phyloP scores from a whole-genome alignment of 2,113 vertebrate species.

The Conger conger region DNA sequence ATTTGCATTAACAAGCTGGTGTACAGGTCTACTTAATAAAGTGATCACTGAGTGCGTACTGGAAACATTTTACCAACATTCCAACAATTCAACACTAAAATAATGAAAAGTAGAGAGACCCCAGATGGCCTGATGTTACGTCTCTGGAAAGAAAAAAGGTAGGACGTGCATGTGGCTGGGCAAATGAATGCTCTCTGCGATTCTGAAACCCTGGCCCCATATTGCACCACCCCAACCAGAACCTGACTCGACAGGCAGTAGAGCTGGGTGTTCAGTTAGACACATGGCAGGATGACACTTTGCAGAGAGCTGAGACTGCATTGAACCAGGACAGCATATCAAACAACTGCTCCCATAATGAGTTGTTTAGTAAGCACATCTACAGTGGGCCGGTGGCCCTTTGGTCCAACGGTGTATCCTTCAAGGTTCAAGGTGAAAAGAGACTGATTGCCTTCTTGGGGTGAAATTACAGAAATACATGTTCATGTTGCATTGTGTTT shows the following conservation, averaged over 20 bases:
- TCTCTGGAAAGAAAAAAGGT: conserved; percentile 73
- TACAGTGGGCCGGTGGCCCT: not conserved
- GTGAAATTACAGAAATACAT: not conserved
- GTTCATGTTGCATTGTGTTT: not conserved
- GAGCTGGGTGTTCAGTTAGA: conserved; percentile 22
- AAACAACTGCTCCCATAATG: conserved; percentile 21
- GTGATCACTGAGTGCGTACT: too few relatives aligned
- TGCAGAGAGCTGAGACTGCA: conserved; percentile 11
- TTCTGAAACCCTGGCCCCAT: conserved; percentile 49
- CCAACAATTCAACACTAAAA: not conserved
- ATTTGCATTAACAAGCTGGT: too few relatives aligned
- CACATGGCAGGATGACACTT: conserved; percentile 40
- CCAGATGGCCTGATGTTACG: conserved; percentile 22
- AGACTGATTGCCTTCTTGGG: not conserved
- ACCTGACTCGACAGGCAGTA: conserved; percentile 46
- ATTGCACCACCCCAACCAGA: conserved; percentile 49
- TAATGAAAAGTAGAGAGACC: conserved; percentile 59
- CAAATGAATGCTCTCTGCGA: conserved; percentile 63
- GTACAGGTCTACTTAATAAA: too few relatives aligned
- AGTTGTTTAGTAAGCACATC: conserved; percentile 9
- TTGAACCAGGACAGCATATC: conserved; percentile 14
- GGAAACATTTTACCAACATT: not conserved
- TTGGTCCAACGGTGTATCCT: not conserved
- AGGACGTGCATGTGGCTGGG: conserved; percentile 59
- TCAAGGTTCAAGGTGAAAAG: not conserved